Evolutionary conservation across 2,113 vertebrate genomes (phyloP), one percentile per base, ranked within the genome.

Genomic region (Melozone crissalis): DNA sequence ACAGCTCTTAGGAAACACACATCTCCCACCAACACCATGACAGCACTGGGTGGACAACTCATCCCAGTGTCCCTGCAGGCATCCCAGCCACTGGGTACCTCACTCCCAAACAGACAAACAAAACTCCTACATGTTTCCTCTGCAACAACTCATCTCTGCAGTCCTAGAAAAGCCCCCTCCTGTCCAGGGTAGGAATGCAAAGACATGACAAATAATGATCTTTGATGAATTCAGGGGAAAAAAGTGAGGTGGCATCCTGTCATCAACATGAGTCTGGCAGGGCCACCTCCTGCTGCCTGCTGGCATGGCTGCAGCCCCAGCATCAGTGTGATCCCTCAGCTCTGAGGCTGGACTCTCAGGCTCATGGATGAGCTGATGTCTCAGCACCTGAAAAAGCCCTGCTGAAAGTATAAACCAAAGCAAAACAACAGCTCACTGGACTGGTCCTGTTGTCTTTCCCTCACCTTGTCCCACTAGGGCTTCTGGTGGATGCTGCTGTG

Each of bases 81-180:
- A 55, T 19, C 7, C 15, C 23, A 69, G 37, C 9, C 30, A 8
- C 18, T 4, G 22, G 35, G 33, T 8, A n/a, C 13, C 55, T 74
- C 4, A 0, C 10, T 78, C 33, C 69, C n/a, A 55, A 69, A 78
- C 41, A 49, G 8, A 3, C 5, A 6, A 65, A 51, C 77, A 82
- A 43, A 69, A 63, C 37, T 37, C 43, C 33, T 19, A 37, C 0
- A 0, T 2, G 1, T 55, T 63, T 67, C 51, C 27, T 76, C 43
- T 78, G 27, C 30, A 65, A n/a, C 31, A 22, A 41, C 51, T 74
- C 33, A 41, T 27, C 30, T 27, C 31, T 9, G 13, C 2, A 0
- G 49, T n/a, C 22, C 44, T 61, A 26, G 44, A 84, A 87, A 84
- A 65, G 33, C 8, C 6, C 47, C 22, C 30, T 88, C 30, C 30